These are phyloP conservation scores for Eospalax fontanierii DNA, from an alignment of 2,797 vertebrate species.

Conservation along the genomic window DNA sequence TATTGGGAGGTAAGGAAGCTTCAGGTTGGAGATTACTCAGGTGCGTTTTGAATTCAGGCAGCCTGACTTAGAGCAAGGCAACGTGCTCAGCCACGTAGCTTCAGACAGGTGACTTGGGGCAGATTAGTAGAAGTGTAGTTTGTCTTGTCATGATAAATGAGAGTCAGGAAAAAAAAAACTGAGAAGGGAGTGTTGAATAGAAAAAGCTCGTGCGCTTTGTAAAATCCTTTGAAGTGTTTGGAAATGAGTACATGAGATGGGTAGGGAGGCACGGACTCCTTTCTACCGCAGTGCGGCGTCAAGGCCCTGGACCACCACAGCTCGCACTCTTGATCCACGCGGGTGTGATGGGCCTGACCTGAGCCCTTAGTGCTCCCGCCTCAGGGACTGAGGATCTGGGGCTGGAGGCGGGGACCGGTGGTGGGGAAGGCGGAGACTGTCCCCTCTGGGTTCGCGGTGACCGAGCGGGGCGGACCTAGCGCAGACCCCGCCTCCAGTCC, in stretches of 20 bases:
- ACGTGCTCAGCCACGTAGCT: not conserved
- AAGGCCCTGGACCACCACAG: not conserved
- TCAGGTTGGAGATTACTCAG: not conserved
- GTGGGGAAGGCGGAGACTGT: not conserved
- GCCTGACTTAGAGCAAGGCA: not conserved
- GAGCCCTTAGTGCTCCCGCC: too few relatives aligned
- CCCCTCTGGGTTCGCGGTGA: not conserved
- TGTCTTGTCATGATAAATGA: slow-evolving; percentile 6
- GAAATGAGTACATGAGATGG: not conserved
- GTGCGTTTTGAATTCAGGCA: not conserved
- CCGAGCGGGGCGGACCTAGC: accelerated
- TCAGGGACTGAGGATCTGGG: not conserved
- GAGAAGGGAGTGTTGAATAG: not conserved
- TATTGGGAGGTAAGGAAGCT: not conserved
- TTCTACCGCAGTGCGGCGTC: not conserved
- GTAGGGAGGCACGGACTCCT: too few relatives aligned
- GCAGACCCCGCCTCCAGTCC: not conserved
- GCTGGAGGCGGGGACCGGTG: not conserved
- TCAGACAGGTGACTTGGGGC: not conserved
- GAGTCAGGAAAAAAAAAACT: not conserved
- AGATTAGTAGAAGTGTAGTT: not conserved
- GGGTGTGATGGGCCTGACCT: not conserved
- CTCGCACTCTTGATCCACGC: not conserved
- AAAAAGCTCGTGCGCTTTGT: not conserved
- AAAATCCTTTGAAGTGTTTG: not conserved